Evolutionary conservation across 2,888 invertebrate species (phyloP).

Genomic region (Eustalomyia histrio): DNA sequence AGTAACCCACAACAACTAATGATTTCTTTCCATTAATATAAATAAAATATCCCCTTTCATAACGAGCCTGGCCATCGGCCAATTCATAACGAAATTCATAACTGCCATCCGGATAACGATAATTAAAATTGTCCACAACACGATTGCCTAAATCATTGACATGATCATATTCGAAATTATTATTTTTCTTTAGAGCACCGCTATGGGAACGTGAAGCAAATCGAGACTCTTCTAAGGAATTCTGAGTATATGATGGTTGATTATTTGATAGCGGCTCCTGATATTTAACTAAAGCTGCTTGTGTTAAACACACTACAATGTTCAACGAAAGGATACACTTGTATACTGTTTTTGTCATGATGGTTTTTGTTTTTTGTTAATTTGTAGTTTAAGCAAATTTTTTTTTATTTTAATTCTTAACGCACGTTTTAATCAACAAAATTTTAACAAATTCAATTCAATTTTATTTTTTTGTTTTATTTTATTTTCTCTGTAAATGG

Average conservation of each 20-base stretch:
- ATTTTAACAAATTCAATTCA: neutral
- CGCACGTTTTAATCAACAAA: conserved; percentile 34
- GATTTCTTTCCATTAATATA: conserved; percentile 71
- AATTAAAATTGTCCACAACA: conserved; percentile 72
- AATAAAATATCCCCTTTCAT: conserved; percentile 76
- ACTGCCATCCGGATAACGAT: conserved; percentile 76
- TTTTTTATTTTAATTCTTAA: conserved; percentile 31
- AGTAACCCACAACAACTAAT: conserved; percentile 76
- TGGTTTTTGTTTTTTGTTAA: neutral
- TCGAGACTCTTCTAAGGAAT: conserved; percentile 40
- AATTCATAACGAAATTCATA: conserved; percentile 76
- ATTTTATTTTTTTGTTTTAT: neutral
- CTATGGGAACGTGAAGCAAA: conserved; percentile 25
- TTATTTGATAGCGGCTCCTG: conserved; percentile 41
- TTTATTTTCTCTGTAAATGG: conserved; percentile 25
- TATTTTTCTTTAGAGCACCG: neutral
- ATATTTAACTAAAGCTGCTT: conserved; percentile 33
- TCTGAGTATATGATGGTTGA: conserved; percentile 28
- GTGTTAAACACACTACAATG: conserved; percentile 21
- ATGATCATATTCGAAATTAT: conserved; percentile 8
- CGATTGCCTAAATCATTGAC: conserved; percentile 43
- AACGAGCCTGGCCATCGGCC: conserved; percentile 75
- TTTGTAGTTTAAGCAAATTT: neutral
- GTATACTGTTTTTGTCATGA: conserved; percentile 47
- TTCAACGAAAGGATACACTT: conserved; percentile 31